Evolutionary conservation across 2,797 vertebrate genomes (phyloP), one percentile per base, ranked within the genome.

Genomic region (Cirrhinus mrigala): DNA sequence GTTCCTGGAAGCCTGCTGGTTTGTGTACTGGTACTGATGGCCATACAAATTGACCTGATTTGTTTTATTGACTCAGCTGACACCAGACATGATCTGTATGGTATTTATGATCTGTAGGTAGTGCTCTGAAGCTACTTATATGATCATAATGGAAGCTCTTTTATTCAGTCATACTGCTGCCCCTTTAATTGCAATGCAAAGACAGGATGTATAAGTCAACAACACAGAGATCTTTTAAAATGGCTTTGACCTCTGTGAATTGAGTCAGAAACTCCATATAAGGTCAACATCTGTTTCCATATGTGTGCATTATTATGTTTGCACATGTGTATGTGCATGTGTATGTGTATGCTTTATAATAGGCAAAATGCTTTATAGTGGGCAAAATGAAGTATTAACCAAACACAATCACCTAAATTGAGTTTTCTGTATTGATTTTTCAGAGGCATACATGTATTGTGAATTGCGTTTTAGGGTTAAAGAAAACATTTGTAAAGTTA

Each of bases 11-110:
- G 27, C 16, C 11, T 56, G n/a, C 29, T 18, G 46, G 50, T 77
- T 86, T 71, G 71, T 81, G 50, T 74, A 50, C 56, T 77, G 52
- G 27, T 79, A 71, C 68, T 62, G 40, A 82, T n/a, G 48, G 44
- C 24, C 20, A n/a, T 69, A 71, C 24, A 68, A 64, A 86, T 24
- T 0, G 29, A n/a, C 46, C 44, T 80, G 74, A 88, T 87, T 82
- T 18, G 4, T 73, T 88, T 87, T 79, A 83, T 50, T 33, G 37
- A 81, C 68, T 66, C 56, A 24, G 68, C n/a, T 74, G 69, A 80
- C 66, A 64, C 33, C 24, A 33, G 69, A 71, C 73, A 77, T 40
- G n/a, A 66, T 54, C 33, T 22, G 58, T 56, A 37, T 77, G 48
- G 22, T 37, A 22, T 77, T 77, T 3, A 58, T 24, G 33, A 16